Percentiles rank a stretch among this genome's conserved stretches.
These are phyloP conservation scores for Parus major DNA, from an alignment of 2,113 vertebrate species.

Conservation along the genomic window DNA sequence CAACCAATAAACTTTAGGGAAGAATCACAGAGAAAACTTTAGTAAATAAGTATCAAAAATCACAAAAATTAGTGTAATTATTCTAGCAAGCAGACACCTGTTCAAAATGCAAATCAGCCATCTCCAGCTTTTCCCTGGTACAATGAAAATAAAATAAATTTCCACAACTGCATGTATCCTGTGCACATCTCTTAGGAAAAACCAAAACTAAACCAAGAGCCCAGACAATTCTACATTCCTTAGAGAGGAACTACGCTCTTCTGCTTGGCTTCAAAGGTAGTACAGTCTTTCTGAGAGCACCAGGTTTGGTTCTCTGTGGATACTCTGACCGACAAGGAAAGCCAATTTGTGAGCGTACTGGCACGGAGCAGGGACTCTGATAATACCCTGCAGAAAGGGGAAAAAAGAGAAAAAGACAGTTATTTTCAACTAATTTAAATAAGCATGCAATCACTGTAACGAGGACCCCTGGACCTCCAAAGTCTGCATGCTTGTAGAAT, in stretches of 20 bases:
- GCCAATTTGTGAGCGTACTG: slow-evolving; percentile 96
- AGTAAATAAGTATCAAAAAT: neutral
- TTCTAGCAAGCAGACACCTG: neutral
- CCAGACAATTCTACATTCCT: neutral
- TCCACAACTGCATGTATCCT: neutral
- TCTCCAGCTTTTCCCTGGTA: neutral
- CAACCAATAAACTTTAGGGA: neutral
- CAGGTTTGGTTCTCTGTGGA: slow-evolving; percentile 84
- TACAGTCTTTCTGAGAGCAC: slow-evolving; percentile 86
- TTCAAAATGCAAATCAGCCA: neutral
- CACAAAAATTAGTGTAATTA: neutral
- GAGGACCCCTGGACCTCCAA: neutral
- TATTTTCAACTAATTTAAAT: neutral
- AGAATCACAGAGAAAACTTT: neutral
- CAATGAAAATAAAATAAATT: neutral
- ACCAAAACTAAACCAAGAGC: neutral
- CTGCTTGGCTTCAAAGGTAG: slow-evolving; percentile 79
- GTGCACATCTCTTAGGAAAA: accelerated
- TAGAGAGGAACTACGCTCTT: neutral
- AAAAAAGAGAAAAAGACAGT: neutral
- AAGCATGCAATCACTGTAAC: neutral
- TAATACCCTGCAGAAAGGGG: slow-evolving; percentile 79
- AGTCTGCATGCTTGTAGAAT: no score
- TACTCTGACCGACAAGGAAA: slow-evolving; percentile 92
- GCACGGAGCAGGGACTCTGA: slow-evolving; percentile 93